Evolutionary conservation across 2,113 vertebrate species (phyloP).

Genomic region (Rhea americana): DNA sequence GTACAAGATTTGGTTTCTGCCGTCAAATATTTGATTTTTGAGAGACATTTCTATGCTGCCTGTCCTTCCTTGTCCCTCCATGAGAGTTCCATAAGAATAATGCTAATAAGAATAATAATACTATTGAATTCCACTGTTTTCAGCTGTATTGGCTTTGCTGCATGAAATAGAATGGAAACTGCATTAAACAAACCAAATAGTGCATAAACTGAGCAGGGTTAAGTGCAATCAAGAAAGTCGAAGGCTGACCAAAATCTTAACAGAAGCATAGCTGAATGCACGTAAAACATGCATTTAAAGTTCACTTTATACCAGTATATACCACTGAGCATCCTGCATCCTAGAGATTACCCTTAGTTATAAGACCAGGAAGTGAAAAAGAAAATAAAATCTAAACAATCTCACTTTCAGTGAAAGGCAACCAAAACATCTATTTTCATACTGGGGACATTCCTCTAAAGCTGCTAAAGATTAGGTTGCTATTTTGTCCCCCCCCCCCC

Average conservation of each 20-base stretch:
- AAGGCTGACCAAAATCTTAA: neutral
- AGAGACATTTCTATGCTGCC: neutral
- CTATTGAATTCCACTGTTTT: neutral
- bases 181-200: neutral
- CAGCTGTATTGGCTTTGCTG: neutral
- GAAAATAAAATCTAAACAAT: neutral
- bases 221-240: neutral
- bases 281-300: neutral
- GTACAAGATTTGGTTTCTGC: neutral
- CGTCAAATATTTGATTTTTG: neutral
- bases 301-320: neutral
- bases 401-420: neutral
- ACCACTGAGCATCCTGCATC: neutral
- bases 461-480: neutral
- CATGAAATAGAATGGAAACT: neutral
- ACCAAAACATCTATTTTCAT: neutral
- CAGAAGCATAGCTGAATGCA: neutral
- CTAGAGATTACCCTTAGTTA: neutral
- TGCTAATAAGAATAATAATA: neutral
- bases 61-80: neutral
- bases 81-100: neutral
- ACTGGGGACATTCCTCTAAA: neutral
- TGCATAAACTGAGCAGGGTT: neutral
- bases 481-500: neutral
- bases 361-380: neutral